These are phyloP conservation scores for Ceraclea dissimilis DNA, from an alignment of 2,888 invertebrate genomes.

Conservation along the genomic window DNA sequence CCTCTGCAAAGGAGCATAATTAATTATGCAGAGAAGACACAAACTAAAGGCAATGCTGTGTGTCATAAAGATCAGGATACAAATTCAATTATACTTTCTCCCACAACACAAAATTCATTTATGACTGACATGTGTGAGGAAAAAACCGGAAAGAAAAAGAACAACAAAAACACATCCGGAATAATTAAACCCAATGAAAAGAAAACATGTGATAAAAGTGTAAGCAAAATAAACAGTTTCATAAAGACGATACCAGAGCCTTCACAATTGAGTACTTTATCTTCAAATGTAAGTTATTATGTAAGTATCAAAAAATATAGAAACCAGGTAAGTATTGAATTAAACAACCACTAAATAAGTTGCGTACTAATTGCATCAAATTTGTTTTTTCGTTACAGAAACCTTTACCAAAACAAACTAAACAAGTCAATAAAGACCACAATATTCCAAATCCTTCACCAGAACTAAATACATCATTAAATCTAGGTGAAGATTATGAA, in stretches of 20 bases:
- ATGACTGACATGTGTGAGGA: background rate
- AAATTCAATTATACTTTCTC: background rate
- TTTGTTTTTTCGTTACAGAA: slow-evolving; percentile 6
- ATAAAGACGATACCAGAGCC: slow-evolving; percentile 11
- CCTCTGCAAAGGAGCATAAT: slow-evolving; percentile 11
- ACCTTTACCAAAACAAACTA: slow-evolving; percentile 9
- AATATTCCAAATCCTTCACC: no score
- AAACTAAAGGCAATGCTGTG: background rate
- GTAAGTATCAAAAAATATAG: slow-evolving; percentile 7
- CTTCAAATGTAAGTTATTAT: slow-evolving; percentile 9
- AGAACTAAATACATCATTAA: no score
- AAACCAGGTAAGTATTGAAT: no score
- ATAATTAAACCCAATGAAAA: background rate
- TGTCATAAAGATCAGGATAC: no score
- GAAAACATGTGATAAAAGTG: background rate
- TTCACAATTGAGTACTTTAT: slow-evolving; percentile 7
- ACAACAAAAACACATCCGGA: no score
- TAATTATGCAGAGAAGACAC: slow-evolving; percentile 9
- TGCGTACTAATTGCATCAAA: no score
- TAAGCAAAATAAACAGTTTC: slow-evolving; percentile 5
- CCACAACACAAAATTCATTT: background rate
- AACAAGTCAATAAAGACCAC: background rate
- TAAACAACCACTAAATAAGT: no score
- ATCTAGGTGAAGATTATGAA: no score
- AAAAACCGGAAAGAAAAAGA: background rate